These are phyloP conservation scores for Pteronura brasiliensis DNA, from an alignment of 2,113 vertebrate genomes.

Conservation along the genomic window DNA sequence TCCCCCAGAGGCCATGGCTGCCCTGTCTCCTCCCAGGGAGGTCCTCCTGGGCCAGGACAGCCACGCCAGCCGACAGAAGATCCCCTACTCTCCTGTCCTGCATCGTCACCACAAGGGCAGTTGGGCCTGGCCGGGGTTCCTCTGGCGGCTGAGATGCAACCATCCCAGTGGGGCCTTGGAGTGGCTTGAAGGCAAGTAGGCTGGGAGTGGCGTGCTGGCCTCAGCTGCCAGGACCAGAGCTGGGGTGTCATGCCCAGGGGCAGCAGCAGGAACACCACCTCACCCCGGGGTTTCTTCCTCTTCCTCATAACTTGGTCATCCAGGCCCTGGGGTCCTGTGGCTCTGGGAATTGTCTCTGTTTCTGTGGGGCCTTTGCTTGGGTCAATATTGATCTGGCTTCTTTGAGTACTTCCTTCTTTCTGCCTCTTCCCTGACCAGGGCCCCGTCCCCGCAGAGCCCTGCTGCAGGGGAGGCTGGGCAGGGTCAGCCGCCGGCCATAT, in stretches of 20 bases:
- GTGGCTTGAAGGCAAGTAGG: too few species aligned
- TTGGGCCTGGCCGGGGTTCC: neutral
- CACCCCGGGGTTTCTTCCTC: neutral
- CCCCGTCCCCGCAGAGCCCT: neutral
- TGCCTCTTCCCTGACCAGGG: neutral
- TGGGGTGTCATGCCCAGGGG: fast-evolving
- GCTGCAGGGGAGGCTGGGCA: neutral
- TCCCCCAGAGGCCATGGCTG: fast-evolving
- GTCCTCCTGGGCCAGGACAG: neutral
- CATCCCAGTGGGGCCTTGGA: neutral
- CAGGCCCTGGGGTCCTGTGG: neutral
- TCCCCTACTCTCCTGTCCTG: neutral
- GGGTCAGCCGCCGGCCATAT: fast-evolving
- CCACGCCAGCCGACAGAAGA: neutral
- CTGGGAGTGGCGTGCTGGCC: too few species aligned
- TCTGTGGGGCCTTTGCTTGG: neutral
- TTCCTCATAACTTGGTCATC: neutral
- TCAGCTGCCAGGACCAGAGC: neutral
- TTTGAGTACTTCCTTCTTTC: slow-evolving; percentile 1
- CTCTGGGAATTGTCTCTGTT: neutral
- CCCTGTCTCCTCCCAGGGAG: neutral
- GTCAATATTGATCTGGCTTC: slow-evolving; percentile 36
- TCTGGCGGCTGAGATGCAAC: neutral
- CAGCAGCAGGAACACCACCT: neutral
- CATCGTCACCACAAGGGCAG: fast-evolving